Evolutionary conservation across 2,797 vertebrate species (phyloP), one percentile per base, ranked within the genome.

Genomic region (Takifugu rubripes): DNA sequence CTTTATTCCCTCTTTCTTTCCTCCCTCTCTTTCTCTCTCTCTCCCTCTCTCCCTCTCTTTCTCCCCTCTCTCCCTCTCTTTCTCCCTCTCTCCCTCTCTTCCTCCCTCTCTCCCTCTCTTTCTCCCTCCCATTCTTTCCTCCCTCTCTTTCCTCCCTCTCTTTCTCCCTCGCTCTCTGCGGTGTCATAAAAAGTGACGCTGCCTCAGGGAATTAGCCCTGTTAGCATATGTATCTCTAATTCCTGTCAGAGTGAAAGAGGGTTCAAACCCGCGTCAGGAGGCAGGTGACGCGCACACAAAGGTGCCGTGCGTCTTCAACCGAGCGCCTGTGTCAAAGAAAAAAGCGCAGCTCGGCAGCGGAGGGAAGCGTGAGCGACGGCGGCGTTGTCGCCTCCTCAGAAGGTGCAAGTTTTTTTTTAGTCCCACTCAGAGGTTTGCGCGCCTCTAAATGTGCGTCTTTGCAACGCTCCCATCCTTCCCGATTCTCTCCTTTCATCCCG

Each of bases 191-290:
- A 82, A 61, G 68, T 64, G 74, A 84, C 67, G 58, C 75, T 70
- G 66, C 75, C 72, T 70, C 16, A 15, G 67, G 80, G 84, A 87
- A 88, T 89, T 84, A 87, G 64, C 59, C 69, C 52, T 78, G 80
- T 85, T 86, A 82, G 80, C 81, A 73, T 85, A 76, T 82, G 82
- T 84, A 83, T 82, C 74, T 79, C 62, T 82, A 85, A 77, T 56
- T 74, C 79, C 71, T 87, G 84, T 84, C 85, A 86, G 64, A 61
- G 40, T 40, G 74, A 77, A 78, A 80, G 61, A 50, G 52, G 54
- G 59, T 74, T 84, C 69, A 77, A 79, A 81, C 82, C 74, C 76
- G 63, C 25, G 4, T 67, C 25, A 40, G 70, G 58, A 79, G 75
- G 64, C 62, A 66, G 66, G 48, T 79, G 74, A 78, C 67, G 9